These are phyloP conservation scores for Cerceris ruficornis DNA, from an alignment of 2,888 invertebrate genomes.

Conservation along the genomic window DNA sequence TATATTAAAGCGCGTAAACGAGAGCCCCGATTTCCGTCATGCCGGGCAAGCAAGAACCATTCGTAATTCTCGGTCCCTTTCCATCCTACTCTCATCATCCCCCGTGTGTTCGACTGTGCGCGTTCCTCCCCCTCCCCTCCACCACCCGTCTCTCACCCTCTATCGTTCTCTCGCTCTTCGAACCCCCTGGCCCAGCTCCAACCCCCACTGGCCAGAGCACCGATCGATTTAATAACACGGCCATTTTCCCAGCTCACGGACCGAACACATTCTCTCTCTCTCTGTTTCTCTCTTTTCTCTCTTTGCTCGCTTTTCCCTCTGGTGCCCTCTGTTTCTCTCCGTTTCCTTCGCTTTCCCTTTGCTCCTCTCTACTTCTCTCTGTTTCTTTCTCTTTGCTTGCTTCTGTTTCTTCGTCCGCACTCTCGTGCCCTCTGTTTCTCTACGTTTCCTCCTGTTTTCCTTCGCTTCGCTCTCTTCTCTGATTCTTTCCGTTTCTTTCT, in stretches of 20 bases:
- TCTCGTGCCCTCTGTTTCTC: not conserved
- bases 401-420: conserved; percentile 30
- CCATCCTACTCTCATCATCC: conserved; percentile 62
- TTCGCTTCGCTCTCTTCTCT: not conserved
- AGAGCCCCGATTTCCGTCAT: conserved; percentile 40
- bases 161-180: conserved; percentile 42
- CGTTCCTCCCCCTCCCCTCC: not conserved
- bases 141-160: conserved; percentile 14
- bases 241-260: conserved; percentile 76
- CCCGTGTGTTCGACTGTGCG: conserved; percentile 20
- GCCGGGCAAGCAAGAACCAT: conserved; percentile 50
- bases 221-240: conserved; percentile 81
- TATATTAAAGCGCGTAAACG: conserved; percentile 22
- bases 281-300: conserved; percentile 33
- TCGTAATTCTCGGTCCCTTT: conserved; percentile 63
- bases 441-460: not conserved
- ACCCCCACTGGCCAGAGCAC: conserved; percentile 70
- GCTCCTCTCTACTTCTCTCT: conserved; percentile 29
- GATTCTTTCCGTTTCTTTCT: not conserved
- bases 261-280: conserved; percentile 66
- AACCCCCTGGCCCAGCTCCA: conserved; percentile 70
- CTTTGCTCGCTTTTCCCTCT: conserved; percentile 40
- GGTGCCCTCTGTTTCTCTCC: not conserved
- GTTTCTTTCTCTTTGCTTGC: conserved; percentile 22
- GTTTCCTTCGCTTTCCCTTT: conserved; percentile 51